phyloP scores from a whole-genome alignment of 2,888 invertebrate genomes.

The Melanargia galathea region DNA sequence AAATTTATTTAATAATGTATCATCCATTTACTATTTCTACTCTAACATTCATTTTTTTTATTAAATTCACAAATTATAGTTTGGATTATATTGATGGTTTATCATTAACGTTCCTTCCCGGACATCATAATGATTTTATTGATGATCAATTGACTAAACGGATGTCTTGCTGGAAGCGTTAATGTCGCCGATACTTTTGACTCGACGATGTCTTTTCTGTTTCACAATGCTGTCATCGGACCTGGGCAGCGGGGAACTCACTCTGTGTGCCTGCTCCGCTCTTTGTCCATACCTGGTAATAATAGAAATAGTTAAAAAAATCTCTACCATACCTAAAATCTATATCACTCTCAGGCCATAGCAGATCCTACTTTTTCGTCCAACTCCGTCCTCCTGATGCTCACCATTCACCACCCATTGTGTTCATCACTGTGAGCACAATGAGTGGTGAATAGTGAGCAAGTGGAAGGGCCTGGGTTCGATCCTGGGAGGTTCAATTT shows the following conservation, averaged over 20 bases:
- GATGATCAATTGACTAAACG: conserved; percentile 50
- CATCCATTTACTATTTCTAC: conserved; percentile 7
- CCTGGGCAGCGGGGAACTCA: conserved; percentile 76
- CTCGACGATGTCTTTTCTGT: conserved; percentile 84
- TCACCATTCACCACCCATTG: too few species aligned
- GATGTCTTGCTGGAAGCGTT: conserved; percentile 81
- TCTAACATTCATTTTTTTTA: background rate
- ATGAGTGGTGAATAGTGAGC: too few species aligned
- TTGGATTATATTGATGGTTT: background rate
- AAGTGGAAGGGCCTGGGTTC: too few species aligned
- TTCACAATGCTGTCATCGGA: conserved; percentile 72
- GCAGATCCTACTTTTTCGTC: too few species aligned
- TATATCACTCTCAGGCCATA: background rate
- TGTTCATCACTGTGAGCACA: too few species aligned
- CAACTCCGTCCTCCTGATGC: too few species aligned
- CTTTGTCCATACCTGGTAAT: conserved; percentile 68
- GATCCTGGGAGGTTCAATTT: too few species aligned
- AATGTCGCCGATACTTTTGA: conserved; percentile 89
- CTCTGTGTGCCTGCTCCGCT: conserved; percentile 73
- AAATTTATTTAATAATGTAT: conserved; percentile 4
- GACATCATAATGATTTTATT: too few species aligned
- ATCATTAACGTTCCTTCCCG: background rate
- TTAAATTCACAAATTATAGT: background rate
- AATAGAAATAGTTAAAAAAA: background rate
- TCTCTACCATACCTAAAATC: too few species aligned